Evolutionary conservation across 1,140 invertebrate species (phyloP).

Genomic region (Elymnias hypermnestra): DNA sequence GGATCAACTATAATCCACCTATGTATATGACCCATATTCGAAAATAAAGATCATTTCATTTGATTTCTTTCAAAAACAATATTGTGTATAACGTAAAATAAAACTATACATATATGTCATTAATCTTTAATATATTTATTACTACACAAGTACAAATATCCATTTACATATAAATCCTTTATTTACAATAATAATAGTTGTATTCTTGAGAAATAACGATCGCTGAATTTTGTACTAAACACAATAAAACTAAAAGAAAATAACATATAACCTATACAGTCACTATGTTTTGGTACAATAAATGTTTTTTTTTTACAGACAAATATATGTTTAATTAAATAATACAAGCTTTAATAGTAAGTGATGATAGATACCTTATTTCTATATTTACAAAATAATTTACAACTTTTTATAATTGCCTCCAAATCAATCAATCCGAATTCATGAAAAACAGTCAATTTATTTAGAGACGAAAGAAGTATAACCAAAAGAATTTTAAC

Average conservation of each 20-base stretch:
- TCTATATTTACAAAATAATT: slow-evolving; percentile 36
- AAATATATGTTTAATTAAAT: slow-evolving; percentile 8
- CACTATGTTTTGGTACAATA: slow-evolving; percentile 21
- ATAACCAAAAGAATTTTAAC: background rate
- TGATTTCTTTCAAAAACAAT: too few species aligned
- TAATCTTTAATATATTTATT: slow-evolving; percentile 26
- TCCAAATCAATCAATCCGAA: background rate
- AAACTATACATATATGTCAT: slow-evolving; percentile 37
- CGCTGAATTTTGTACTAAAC: slow-evolving; percentile 29
- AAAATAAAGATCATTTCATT: too few species aligned
- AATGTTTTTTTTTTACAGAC: slow-evolving; percentile 7
- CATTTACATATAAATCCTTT: slow-evolving; percentile 42
- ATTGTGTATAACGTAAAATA: slow-evolving; percentile 7
- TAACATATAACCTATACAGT: background rate
- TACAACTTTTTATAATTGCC: slow-evolving; percentile 15
- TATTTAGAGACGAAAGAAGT: background rate
- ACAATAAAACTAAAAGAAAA: slow-evolving; percentile 15
- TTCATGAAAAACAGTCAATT: background rate
- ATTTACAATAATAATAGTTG: slow-evolving; percentile 32
- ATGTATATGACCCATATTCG: too few species aligned
- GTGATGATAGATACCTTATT: slow-evolving; percentile 11
- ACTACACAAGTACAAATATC: slow-evolving; percentile 51
- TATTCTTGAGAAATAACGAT: slow-evolving; percentile 6
- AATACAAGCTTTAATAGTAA: slow-evolving; percentile 8
- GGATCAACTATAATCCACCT: too few species aligned